Conservation (phyloP, 1,140 invertebrate species). For the Dysdera silvatica region DNA sequence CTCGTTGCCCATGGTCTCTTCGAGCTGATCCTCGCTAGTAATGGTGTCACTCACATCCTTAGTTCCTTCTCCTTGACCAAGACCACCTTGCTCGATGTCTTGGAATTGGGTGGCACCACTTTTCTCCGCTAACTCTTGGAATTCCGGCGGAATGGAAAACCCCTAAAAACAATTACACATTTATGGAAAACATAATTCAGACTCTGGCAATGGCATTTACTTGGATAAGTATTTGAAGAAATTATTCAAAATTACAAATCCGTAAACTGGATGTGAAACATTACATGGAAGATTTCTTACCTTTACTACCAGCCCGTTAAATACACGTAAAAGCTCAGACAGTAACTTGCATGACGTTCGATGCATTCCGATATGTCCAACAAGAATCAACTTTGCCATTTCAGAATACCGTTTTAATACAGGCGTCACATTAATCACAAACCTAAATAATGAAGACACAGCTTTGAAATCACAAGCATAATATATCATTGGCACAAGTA, state of each 20-base stretch:
- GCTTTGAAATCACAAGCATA: too few relatives aligned
- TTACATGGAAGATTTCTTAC: too few relatives aligned
- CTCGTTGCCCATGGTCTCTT: conserved; percentile 66
- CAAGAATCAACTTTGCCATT: conserved; percentile 67
- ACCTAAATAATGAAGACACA: too few relatives aligned
- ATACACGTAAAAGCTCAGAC: conserved; percentile 72
- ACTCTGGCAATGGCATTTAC: too few relatives aligned
- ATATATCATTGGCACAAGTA: too few relatives aligned
- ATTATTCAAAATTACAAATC: too few relatives aligned
- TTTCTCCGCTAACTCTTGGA: conserved; percentile 52
- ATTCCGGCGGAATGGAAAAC: conserved; percentile 83
- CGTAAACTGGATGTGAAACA: too few relatives aligned
- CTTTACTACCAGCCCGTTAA: conserved; percentile 73
- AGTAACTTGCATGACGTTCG: conserved; percentile 71
- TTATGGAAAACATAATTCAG: background rate
- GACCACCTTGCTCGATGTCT: conserved; percentile 58
- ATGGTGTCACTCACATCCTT: conserved; percentile 92
- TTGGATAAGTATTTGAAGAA: too few relatives aligned
- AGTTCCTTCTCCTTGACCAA: conserved; percentile 85
- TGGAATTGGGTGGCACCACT: conserved; percentile 46
- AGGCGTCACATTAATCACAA: conserved; percentile 46
- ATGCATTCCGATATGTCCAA: conserved; percentile 63
- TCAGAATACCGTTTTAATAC: conserved; percentile 69
- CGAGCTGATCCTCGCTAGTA: conserved; percentile 88
- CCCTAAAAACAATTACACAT: conserved; percentile 50